Evolutionary conservation across 2,113 vertebrate species (phyloP), one percentile per base, ranked within the genome.

Genomic region (Acrocephalus arundinaceus): DNA sequence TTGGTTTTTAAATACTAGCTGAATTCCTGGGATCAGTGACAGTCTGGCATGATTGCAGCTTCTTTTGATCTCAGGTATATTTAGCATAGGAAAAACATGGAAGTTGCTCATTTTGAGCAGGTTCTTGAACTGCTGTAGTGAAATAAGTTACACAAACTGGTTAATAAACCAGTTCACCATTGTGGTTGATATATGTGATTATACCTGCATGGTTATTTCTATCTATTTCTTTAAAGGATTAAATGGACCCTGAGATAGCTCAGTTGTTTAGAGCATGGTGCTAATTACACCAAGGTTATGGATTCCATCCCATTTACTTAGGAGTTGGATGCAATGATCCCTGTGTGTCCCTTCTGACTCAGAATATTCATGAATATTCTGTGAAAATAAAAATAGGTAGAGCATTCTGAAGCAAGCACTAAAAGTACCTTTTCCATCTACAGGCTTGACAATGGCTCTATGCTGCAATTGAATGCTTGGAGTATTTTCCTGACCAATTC

Each of bases 401-500:
- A 77, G 31, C 11, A 30, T 62, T 90, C 90, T 52, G 41, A 87
- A 85, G 43, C 65, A 35, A 94, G 19, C 52, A 73, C 22, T 97
- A 78, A 93, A 93, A 75, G 25, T 74, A 76, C 43, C 57, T 92
- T 96, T 94, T 87, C 35, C 61, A 72, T 80, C 54, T 80, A 13
- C 81, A 99, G 98, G 67, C 85, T 98, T 95, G 98, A 99, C 82
- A 94, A 18, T 99, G 98, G 98, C 97, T 99, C 83, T 96, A 75
- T 46, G 98, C 98, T 59, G 98, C 98, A 18, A 90, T 97, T 68
- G 98, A 99, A 91, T 99, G 98, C 87, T 97, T 99, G 91, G 98
- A 99, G 84, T 98, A 98, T 96, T 98, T 99, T 89, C 98, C 98
- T 20, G 98, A 99, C 96, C 97, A 99, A 49, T 96, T 98, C 92